Evolutionary conservation across 2,797 vertebrate species (phyloP).

Genomic region (Manis crassicaudata): DNA sequence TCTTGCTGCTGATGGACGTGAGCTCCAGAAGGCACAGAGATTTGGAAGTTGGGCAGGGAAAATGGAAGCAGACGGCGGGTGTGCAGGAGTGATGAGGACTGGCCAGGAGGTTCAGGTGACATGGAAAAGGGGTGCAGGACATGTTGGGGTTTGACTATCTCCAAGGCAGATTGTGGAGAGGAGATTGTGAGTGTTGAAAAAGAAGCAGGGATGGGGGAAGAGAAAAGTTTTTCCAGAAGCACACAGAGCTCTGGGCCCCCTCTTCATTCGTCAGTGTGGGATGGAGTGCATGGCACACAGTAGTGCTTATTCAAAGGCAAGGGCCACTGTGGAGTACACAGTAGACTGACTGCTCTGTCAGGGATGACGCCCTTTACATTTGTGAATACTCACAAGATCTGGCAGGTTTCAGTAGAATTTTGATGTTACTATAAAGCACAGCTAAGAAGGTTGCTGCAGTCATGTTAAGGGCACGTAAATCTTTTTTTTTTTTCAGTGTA

Average conservation of each 20-base stretch:
- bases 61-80: not conserved
- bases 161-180: not conserved
- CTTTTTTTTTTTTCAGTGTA: not conserved
- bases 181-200: not conserved
- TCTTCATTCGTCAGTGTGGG: not conserved
- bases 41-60: not conserved
- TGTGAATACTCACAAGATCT: not conserved
- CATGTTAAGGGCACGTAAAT: not conserved
- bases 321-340: accelerated
- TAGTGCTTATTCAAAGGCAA: not conserved
- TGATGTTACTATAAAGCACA: not conserved
- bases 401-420: not conserved
- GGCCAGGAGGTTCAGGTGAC: not conserved
- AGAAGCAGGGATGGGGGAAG: not conserved
- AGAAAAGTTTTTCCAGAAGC: not conserved
- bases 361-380: not conserved
- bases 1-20: not conserved
- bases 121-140: not conserved
- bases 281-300: accelerated
- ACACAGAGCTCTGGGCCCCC: not conserved
- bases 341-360: not conserved
- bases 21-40: not conserved
- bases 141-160: not conserved
- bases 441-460: not conserved
- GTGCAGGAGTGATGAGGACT: not conserved